These are phyloP conservation scores for Cataglyphis altisquamis DNA, from an alignment of 2,888 invertebrate genomes.

Conservation along the genomic window DNA sequence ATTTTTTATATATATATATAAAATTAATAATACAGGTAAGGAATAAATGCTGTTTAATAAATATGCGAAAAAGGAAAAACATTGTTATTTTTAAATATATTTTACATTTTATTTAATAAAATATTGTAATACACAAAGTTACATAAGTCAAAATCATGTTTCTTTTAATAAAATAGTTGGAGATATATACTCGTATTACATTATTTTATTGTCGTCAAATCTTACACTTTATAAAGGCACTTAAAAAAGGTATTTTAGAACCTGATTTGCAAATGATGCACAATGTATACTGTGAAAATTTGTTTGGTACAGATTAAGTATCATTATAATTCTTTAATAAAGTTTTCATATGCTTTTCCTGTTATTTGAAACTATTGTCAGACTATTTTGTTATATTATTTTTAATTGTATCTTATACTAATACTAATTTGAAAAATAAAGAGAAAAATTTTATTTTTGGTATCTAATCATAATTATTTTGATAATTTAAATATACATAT, in stretches of 20 bases:
- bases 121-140: neutral
- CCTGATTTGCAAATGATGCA: neutral
- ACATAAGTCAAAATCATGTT: neutral
- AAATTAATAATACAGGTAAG: neutral
- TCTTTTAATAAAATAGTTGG: neutral
- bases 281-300: neutral
- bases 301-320: neutral
- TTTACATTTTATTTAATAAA: constrained; percentile 28
- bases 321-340: neutral
- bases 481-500: constrained; percentile 4
- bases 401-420: neutral
- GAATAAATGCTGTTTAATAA: neutral
- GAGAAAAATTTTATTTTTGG: neutral
- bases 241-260: neutral
- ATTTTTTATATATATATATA: neutral
- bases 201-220: constrained; percentile 6
- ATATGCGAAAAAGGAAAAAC: neutral
- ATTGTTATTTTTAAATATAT: neutral
- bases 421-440: constrained; percentile 18
- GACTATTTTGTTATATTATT: constrained; percentile 3
- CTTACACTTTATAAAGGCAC: constrained; percentile 13
- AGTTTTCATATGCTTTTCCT: neutral
- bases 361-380: neutral
- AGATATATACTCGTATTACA: neutral
- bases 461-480: neutral